Conservation (phyloP, 1,140 invertebrate genomes). For the Chymomyza costata region DNA sequence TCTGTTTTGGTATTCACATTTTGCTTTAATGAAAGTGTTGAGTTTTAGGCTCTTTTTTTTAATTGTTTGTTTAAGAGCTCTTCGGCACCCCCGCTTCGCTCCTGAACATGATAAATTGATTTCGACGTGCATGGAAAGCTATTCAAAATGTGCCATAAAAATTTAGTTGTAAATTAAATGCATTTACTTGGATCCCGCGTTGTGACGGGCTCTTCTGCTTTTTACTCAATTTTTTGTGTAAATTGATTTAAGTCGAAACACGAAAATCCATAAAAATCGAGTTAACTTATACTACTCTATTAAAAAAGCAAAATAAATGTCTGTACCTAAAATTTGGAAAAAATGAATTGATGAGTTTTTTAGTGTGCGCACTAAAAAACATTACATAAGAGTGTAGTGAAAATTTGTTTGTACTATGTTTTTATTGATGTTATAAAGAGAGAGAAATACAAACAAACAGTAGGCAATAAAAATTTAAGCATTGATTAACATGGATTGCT, state of each 20-base stretch:
- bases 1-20: slow-evolving; percentile 25
- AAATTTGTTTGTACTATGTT: too few relatives aligned
- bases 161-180: slow-evolving; percentile 43
- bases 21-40: slow-evolving; percentile 63
- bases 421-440: too few relatives aligned
- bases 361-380: slow-evolving; percentile 34
- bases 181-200: too few relatives aligned
- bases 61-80: slow-evolving; percentile 59
- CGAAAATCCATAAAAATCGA: slow-evolving; percentile 59
- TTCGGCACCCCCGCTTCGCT: slow-evolving; percentile 36
- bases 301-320: slow-evolving; percentile 44
- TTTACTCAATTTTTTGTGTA: too few relatives aligned
- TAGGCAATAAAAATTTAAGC: slow-evolving; percentile 54
- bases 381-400: slow-evolving; percentile 8
- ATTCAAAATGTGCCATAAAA: slow-evolving; percentile 63
- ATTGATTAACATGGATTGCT: slow-evolving; percentile 14
- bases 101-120: slow-evolving; percentile 60
- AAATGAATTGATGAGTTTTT: slow-evolving; percentile 38
- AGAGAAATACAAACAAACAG: slow-evolving; percentile 41
- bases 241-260: slow-evolving; percentile 67
- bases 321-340: slow-evolving; percentile 55
- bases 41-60: slow-evolving; percentile 62
- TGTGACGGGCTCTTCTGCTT: slow-evolving; percentile 19
- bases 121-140: slow-evolving; percentile 43
- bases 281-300: slow-evolving; percentile 61